Percentiles rank a stretch among this genome's conserved stretches.
Evolutionary conservation across 2,797 vertebrate genomes (phyloP).

Genomic region (Chiloscyllium punctatum): DNA sequence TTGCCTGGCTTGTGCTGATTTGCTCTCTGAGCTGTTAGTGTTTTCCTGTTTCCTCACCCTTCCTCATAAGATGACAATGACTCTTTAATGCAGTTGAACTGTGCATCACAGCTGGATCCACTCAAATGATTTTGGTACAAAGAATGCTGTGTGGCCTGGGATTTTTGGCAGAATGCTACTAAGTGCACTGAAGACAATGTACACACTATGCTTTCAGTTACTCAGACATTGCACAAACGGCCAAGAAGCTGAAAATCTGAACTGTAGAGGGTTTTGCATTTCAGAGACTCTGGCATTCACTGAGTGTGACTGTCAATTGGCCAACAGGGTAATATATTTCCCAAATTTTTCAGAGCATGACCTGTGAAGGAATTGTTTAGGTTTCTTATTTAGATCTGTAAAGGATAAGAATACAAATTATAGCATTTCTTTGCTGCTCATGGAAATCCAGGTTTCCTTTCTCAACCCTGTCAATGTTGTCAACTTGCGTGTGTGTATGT

Average conservation of each 20-base stretch:
- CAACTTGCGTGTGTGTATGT: not conserved
- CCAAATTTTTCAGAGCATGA: not conserved
- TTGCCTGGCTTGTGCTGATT: not conserved
- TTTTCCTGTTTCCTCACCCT: not conserved
- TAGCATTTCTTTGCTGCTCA: not conserved
- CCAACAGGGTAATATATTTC: not conserved
- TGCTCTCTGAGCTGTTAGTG: not conserved
- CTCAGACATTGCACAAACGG: conserved; percentile 19
- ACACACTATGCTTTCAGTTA: conserved; percentile 11
- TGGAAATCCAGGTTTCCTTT: not conserved
- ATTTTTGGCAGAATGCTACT: not conserved
- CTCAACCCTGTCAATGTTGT: not conserved
- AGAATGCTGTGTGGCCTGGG: conserved; percentile 16
- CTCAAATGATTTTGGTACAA: conserved; percentile 15
- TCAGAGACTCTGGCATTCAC: not conserved
- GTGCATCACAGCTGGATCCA: not conserved
- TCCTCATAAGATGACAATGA: not conserved
- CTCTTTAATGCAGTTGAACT: conserved; percentile 14
- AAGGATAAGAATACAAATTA: not conserved
- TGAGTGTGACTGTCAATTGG: not conserved
- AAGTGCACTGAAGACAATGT: conserved; percentile 11
- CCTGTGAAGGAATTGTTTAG: not conserved
- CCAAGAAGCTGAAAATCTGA: not conserved
- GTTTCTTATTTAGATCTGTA: not conserved
- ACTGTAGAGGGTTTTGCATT: not conserved